These are phyloP conservation scores for Esox lucius DNA, from an alignment of 2,797 vertebrate species.

Conservation along the genomic window DNA sequence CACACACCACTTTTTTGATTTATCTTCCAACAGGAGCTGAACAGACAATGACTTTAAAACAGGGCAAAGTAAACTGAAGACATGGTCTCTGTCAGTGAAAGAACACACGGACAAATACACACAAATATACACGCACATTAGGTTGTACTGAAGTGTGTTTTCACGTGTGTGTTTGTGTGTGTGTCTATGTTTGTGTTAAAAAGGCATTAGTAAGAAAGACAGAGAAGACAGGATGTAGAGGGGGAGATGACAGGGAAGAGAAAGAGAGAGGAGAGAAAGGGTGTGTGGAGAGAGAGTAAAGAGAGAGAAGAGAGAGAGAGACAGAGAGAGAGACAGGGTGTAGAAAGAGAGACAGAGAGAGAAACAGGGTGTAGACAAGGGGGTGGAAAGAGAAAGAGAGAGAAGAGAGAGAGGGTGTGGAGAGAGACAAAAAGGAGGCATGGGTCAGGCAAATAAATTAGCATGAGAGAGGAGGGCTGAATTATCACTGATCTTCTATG, in stretches of 20 bases:
- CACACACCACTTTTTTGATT: background rate
- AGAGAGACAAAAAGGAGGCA: background rate
- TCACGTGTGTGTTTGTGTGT: too few relatives aligned
- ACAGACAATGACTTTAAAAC: background rate
- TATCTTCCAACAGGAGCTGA: background rate
- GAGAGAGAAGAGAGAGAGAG: background rate
- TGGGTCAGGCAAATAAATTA: background rate
- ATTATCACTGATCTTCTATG: too few relatives aligned
- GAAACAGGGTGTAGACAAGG: conserved; percentile 17
- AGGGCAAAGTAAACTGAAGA: background rate
- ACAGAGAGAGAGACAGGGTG: conserved; percentile 6
- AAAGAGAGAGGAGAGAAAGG: conserved; percentile 5
- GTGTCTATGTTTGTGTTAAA: too few relatives aligned
- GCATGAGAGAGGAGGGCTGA: conserved; percentile 31
- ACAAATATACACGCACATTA: conserved; percentile 5
- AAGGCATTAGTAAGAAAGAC: conserved; percentile 7
- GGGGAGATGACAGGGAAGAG: background rate
- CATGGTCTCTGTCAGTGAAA: background rate
- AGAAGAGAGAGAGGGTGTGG: background rate
- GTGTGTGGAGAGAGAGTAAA: background rate
- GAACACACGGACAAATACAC: conserved; percentile 3
- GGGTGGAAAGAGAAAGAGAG: conserved; percentile 41
- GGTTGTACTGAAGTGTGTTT: background rate
- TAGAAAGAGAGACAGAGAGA: too few relatives aligned
- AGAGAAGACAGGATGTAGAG: background rate